These are phyloP conservation scores for Bujurquina vittata DNA, from an alignment of 2,113 vertebrate species.

Conservation along the genomic window DNA sequence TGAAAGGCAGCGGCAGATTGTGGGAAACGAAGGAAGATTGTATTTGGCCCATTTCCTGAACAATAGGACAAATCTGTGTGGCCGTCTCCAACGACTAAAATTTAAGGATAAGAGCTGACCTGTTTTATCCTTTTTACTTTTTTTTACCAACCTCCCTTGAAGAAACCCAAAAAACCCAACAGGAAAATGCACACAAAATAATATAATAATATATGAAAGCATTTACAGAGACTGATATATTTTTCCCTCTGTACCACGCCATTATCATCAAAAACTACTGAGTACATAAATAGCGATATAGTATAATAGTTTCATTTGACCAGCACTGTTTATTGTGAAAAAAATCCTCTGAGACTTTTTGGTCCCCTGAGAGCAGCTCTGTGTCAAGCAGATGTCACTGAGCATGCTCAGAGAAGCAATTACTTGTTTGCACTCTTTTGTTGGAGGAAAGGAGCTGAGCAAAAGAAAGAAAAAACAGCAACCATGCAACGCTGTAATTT, in stretches of 20 bases:
- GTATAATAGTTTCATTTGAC: not conserved
- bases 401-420: slow-evolving; percentile 44
- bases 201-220: not conserved
- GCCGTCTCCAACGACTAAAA: slow-evolving; percentile 18
- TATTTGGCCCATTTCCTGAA: slow-evolving; percentile 50
- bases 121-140: not conserved
- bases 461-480: not conserved
- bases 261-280: not conserved
- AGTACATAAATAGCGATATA: not conserved
- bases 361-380: slow-evolving; percentile 30
- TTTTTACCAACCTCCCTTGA: not conserved
- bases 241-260: not conserved
- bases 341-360: slow-evolving; percentile 29
- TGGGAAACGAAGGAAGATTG: slow-evolving; percentile 29
- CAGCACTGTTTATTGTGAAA: slow-evolving; percentile 16
- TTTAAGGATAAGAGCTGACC: slow-evolving; percentile 21
- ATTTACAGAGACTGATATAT: not conserved
- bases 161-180: not conserved
- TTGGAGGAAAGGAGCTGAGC: slow-evolving; percentile 13
- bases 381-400: slow-evolving; percentile 38
- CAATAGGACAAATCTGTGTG: slow-evolving; percentile 32
- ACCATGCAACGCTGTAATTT: not conserved
- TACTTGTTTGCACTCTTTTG: slow-evolving; percentile 22
- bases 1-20: slow-evolving; percentile 38
- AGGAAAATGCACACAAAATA: not conserved